A percentile compares a stretch with the other conserved stretches of the same genome.
Conservation (phyloP, 1,140 invertebrate species). For the Apis cerana region DNA sequence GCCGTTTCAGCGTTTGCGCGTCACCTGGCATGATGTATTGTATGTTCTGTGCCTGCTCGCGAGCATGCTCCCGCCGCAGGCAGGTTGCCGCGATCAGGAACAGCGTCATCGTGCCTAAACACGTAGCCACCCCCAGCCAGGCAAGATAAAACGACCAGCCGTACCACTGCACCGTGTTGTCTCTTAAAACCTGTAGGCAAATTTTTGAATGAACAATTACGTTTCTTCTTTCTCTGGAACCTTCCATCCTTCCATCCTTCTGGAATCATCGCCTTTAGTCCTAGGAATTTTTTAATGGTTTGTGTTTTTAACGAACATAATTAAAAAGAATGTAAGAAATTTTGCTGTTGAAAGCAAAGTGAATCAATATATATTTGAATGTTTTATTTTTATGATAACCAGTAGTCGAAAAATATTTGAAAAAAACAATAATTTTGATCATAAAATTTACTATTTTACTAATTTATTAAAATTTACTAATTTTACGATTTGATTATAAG, state of each 20-base stretch:
- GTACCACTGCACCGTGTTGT: slow-evolving; percentile 86
- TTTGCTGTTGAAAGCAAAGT: background rate
- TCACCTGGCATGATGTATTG: slow-evolving; percentile 94
- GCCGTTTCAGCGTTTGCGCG: slow-evolving; percentile 61
- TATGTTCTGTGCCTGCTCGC: slow-evolving; percentile 88
- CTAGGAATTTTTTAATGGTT: background rate
- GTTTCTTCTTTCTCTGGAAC: background rate
- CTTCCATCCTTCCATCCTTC: too few species aligned
- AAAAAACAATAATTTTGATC: too few species aligned
- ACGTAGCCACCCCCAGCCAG: slow-evolving; percentile 90
- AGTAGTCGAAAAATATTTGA: too few species aligned
- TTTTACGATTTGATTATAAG: too few species aligned
- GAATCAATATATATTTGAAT: background rate
- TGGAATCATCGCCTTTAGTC: background rate
- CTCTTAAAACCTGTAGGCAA: slow-evolving; percentile 85
- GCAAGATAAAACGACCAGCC: slow-evolving; percentile 93
- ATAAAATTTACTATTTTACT: too few species aligned
- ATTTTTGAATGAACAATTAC: slow-evolving; percentile 30
- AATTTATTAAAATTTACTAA: too few species aligned
- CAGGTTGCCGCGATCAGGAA: slow-evolving; percentile 91
- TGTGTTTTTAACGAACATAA: too few species aligned
- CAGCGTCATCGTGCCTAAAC: slow-evolving; percentile 87
- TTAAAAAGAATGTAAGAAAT: background rate
- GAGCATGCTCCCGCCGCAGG: slow-evolving; percentile 86
- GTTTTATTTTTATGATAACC: background rate